Evolutionary conservation across 2,113 vertebrate genomes (phyloP).

Genomic region (Equus przewalskii): DNA sequence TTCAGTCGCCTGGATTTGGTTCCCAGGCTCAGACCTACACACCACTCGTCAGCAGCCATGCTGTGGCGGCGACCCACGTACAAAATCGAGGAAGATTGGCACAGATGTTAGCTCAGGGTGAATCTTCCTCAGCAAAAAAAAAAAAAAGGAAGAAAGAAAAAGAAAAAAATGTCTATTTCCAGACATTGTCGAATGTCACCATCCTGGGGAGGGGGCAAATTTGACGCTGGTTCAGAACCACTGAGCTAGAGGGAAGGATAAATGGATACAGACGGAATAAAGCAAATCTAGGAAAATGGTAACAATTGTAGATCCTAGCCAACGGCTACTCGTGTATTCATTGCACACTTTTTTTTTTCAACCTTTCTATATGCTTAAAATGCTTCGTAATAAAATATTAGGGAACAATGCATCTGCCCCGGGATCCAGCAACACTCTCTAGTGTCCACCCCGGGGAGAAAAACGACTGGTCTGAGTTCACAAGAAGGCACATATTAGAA

Average conservation of each 20-base stretch:
- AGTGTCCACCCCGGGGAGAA: neutral
- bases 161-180: neutral
- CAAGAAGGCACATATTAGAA: neutral
- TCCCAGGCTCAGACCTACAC: no score
- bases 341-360: rapidly evolving
- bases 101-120: no score
- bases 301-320: neutral
- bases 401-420: neutral
- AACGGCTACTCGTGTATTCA: neutral
- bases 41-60: no score
- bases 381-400: neutral
- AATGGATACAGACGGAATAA: neutral
- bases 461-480: neutral
- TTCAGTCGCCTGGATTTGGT: no score
- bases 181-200: neutral
- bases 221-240: neutral
- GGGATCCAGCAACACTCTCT: neutral
- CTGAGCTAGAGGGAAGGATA: neutral
- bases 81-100: no score
- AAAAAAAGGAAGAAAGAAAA: no score
- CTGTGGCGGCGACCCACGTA: no score
- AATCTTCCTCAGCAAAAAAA: no score
- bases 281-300: neutral
- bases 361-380: neutral
- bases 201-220: no score